These are phyloP conservation scores for silkworm (Bombyx mori) DNA, from an alignment of 1,140 invertebrate species.

Conservation along the genomic window ASM3026992v2 NC_085114.1:11866001-11866500, in stretches of 20 bases:
- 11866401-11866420: constrained; percentile 41
- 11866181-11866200: constrained; percentile 34
- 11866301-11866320: constrained; percentile 38
- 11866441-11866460: constrained; percentile 41
- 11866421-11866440: constrained; percentile 42
- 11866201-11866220: constrained; percentile 41
- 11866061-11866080: background rate
- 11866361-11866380: background rate
- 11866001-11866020: too few species aligned
- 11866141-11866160: background rate
- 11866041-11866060: background rate
- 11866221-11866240: constrained; percentile 45
- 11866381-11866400: constrained; percentile 32
- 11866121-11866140: background rate
- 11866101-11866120: background rate
- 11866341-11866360: background rate
- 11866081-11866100: too few species aligned
- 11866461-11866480: constrained; percentile 37
- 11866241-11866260: constrained; percentile 33
- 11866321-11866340: constrained; percentile 13
- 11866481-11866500: constrained; percentile 29
- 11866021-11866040: too few species aligned
- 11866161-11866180: background rate
- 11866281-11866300: constrained; percentile 37
- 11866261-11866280: constrained; percentile 35